phyloP scores from a whole-genome alignment of 2,888 invertebrate genomes.

The Hypercompe scribonia region DNA sequence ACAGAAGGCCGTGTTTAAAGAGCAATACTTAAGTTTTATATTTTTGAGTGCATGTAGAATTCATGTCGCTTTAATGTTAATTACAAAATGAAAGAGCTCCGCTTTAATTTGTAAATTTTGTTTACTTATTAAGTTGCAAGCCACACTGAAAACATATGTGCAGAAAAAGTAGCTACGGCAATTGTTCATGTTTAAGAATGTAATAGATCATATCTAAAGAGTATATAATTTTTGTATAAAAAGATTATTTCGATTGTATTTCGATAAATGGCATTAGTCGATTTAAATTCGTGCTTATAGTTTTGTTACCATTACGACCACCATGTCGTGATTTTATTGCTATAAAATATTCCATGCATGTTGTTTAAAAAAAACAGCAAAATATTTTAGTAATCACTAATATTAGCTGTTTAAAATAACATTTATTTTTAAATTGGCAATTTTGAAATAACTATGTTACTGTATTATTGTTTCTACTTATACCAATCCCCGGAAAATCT shows the following conservation, averaged over 20 bases:
- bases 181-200: not conserved
- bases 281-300: not conserved
- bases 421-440: not conserved
- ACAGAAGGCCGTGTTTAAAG: not conserved
- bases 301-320: not conserved
- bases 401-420: too few relatives aligned
- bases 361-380: not conserved
- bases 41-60: too few relatives aligned
- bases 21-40: not conserved
- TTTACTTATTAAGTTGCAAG: not conserved
- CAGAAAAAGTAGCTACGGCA: too few relatives aligned
- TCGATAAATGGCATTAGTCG: not conserved
- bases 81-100: not conserved
- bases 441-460: not conserved
- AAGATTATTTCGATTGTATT: not conserved
- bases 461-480: not conserved
- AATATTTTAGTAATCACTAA: too few relatives aligned
- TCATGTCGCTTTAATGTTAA: too few relatives aligned
- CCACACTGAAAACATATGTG: not conserved
- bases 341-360: not conserved
- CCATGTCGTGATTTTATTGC: not conserved
- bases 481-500: too few relatives aligned
- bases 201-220: not conserved
- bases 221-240: not conserved
- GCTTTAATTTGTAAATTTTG: too few relatives aligned